These are phyloP conservation scores for Aurelia aurita complex sp. Pacific DNA, from an alignment of 30 jellyfish, hydroid and myxozoan genomes.

Conservation along the genomic window DNA sequence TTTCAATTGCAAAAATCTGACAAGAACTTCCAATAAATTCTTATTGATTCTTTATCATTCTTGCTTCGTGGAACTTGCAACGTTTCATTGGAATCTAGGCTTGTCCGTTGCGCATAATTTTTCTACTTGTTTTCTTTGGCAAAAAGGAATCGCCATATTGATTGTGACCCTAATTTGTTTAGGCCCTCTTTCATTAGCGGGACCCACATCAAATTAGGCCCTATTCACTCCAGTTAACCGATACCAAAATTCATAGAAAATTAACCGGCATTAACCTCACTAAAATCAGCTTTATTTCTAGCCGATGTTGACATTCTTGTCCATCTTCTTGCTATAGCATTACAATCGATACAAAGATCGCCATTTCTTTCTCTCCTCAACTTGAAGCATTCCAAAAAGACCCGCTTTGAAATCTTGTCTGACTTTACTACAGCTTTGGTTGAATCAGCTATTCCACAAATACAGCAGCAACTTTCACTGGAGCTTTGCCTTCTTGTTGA, in stretches of 20 bases:
- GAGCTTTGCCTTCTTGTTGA: slow-evolving; percentile 49
- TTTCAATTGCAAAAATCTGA: no score
- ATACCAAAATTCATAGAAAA: neutral
- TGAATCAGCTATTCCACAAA: slow-evolving; percentile 39
- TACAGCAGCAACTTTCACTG: slow-evolving; percentile 46
- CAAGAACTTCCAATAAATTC: no score
- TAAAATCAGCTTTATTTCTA: slow-evolving; percentile 13
- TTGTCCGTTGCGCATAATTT: no score
- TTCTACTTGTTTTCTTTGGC: no score
- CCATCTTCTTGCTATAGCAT: slow-evolving; percentile 45
- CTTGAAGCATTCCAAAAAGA: slow-evolving; percentile 36
- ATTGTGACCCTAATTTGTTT: no score
- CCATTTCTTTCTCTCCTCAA: slow-evolving; percentile 33
- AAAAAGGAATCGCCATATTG: no score
- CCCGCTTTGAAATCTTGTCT: slow-evolving; percentile 23
- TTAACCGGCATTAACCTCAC: neutral
- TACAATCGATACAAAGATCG: slow-evolving; percentile 41
- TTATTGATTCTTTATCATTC: no score
- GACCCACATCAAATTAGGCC: neutral
- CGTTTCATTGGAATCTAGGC: no score
- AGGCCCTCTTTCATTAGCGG: no score
- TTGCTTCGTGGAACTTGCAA: no score
- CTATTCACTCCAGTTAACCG: neutral
- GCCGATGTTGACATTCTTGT: neutral
- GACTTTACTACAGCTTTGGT: slow-evolving; percentile 3